Evolutionary conservation across 2,113 vertebrate genomes (phyloP).

Genomic region (Hippocampus zosterae): DNA sequence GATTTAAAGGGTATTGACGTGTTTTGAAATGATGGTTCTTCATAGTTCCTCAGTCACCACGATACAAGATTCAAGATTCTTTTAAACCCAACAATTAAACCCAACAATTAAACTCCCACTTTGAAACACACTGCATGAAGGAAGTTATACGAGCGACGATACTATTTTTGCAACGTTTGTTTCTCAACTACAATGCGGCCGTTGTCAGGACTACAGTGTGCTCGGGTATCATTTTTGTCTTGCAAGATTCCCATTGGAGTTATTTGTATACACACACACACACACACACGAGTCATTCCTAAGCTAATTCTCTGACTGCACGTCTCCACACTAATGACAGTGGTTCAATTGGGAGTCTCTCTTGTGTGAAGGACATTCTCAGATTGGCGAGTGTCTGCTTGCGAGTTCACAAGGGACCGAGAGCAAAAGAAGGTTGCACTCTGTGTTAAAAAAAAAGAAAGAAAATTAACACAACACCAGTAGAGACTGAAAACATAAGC

Average conservation of each 20-base stretch:
- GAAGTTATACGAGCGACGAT: background rate
- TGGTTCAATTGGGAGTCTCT: slow-evolving; percentile 14
- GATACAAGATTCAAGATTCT: background rate
- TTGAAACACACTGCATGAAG: too few relatives aligned
- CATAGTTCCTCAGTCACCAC: background rate
- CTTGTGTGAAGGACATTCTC: slow-evolving; percentile 36
- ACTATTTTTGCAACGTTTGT: background rate
- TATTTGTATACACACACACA: slow-evolving; percentile 3
- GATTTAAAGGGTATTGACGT: background rate
- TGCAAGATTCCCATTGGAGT: background rate
- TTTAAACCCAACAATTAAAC: background rate
- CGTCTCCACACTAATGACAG: slow-evolving; percentile 28
- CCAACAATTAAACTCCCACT: background rate
- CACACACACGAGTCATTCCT: slow-evolving; percentile 2
- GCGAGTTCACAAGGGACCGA: background rate
- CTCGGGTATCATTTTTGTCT: background rate
- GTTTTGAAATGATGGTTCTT: background rate
- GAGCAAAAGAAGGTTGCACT: background rate
- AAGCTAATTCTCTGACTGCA: slow-evolving; percentile 33
- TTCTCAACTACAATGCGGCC: background rate
- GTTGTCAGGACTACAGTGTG: background rate
- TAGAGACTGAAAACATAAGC: background rate
- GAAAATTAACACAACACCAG: background rate
- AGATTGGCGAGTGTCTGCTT: background rate
- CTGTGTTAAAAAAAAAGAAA: too few relatives aligned